phyloP scores from a whole-genome alignment of 2,113 vertebrate species.

The Pteronura brasiliensis region DNA sequence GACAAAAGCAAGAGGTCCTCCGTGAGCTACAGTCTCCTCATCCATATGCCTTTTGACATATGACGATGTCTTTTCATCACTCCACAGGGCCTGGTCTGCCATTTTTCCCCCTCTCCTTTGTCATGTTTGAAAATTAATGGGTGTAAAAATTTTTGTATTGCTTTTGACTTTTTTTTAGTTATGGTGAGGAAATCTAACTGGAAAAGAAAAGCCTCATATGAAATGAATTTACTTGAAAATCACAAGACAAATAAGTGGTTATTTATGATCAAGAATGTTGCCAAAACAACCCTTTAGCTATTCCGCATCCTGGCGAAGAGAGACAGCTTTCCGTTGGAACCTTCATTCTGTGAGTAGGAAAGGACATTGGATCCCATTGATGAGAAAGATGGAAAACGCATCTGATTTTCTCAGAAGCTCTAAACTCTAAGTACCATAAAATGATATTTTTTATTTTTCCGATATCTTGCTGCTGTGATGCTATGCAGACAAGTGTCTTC shows the following conservation, averaged over 20 bases:
- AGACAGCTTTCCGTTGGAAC: conserved; percentile 79
- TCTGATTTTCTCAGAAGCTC: conserved; percentile 83
- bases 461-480: conserved; percentile 90
- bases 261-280: conserved; percentile 79
- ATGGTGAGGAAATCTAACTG: conserved; percentile 76
- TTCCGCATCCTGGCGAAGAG: conserved; percentile 76
- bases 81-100: conserved; percentile 70
- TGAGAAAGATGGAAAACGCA: conserved; percentile 73
- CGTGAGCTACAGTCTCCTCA: conserved; percentile 72
- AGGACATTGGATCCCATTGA: conserved; percentile 77
- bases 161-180: conserved; percentile 74
- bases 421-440: conserved; percentile 83
- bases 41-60: conserved; percentile 67
- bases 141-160: conserved; percentile 59
- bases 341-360: conserved; percentile 74
- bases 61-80: conserved; percentile 45
- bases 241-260: conserved; percentile 60
- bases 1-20: conserved; percentile 65
- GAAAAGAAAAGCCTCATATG: conserved; percentile 41
- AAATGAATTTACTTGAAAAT: conserved; percentile 77
- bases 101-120: conserved; percentile 43
- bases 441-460: conserved; percentile 87
- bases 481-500: conserved; percentile 92
- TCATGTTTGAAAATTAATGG: conserved; percentile 74
- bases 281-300: conserved; percentile 82